Evolutionary conservation across 1,140 invertebrate species (phyloP), one percentile per base, ranked within the genome.

Genomic region (Dendroctonus ponderosae): DNA sequence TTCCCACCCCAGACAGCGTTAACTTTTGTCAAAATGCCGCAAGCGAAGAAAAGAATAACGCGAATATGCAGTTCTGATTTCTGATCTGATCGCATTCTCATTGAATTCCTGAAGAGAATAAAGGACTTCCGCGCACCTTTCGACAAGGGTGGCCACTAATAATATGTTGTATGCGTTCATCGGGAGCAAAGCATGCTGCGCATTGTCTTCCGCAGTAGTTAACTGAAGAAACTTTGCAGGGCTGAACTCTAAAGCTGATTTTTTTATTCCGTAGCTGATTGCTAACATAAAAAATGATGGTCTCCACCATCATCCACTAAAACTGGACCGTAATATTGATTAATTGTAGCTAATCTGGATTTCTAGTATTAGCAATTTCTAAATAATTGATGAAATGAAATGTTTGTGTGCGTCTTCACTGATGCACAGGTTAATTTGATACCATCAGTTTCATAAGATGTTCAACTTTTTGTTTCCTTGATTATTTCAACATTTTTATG

Each of bases 81-180:
- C 66, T 63, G 66, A 68, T 68, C 66, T 62, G 66, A 68, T 68
- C 66, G 66, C 66, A 40, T 62, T 62, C 66, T 11, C 66, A 68
- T 68, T 68, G 52, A 62, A 62, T 58, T 62, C 52, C 53, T 51
- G 52, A 12, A 60, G 41, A 7, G 50, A 61, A 67, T 63, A 62
- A 68, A 68, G 66, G 59, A 68, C 66, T 68, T 68, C 66, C 66
- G 66, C 66, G 59, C 66, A 68, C 66, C 66, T 68, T 68, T 68
- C 66, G 66, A 68, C 66, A 62, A 56, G 66, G 66, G 66, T 68
- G 66, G 66, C 60, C 66, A 62, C 66, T 68, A 68, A 68, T 68
- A 68, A 68, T 68, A 68, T 68, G 66, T 68, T 68, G 59, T 6
- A 42, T 62, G 53, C 43, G 66, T 68, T 68, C 66, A 62, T 68